A percentile compares a stretch with the other conserved stretches of the same genome.
phyloP scores from a whole-genome alignment of 2,113 vertebrate genomes.

The Corythornis vintsioides region DNA sequence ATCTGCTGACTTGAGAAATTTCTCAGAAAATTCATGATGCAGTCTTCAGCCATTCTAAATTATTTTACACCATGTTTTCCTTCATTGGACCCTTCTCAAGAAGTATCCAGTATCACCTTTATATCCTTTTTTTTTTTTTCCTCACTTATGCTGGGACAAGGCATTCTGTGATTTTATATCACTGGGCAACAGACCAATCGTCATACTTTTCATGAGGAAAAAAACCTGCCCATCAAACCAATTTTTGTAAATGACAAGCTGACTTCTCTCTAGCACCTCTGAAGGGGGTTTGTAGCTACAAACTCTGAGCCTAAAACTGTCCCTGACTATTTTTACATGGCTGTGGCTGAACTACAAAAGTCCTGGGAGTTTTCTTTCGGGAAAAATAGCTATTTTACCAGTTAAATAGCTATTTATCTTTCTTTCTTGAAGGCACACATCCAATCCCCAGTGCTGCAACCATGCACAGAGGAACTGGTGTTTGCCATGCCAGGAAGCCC shows the following conservation, averaged over 20 bases:
- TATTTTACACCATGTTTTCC: neutral
- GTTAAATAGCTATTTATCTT: neutral
- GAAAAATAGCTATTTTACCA: neutral
- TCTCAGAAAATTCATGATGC: neutral
- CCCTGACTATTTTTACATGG: neutral
- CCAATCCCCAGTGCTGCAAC: neutral
- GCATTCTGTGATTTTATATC: neutral
- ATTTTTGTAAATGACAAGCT: neutral
- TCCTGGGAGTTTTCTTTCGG: neutral
- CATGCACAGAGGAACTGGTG: neutral
- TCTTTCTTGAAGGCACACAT: neutral
- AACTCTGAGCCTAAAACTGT: neutral
- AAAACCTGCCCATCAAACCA: neutral
- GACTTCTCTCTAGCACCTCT: neutral
- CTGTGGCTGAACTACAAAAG: accelerated
- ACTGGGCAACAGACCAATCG: neutral
- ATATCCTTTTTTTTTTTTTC: neutral
- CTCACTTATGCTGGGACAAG: neutral
- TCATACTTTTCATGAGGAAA: neutral
- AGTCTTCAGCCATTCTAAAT: neutral
- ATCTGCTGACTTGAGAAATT: neutral
- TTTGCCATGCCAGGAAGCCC: neutral
- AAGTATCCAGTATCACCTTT: neutral
- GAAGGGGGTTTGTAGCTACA: neutral
- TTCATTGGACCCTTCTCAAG: neutral